Conservation (phyloP, 2,797 vertebrate species). For the Morus bassanus region DNA sequence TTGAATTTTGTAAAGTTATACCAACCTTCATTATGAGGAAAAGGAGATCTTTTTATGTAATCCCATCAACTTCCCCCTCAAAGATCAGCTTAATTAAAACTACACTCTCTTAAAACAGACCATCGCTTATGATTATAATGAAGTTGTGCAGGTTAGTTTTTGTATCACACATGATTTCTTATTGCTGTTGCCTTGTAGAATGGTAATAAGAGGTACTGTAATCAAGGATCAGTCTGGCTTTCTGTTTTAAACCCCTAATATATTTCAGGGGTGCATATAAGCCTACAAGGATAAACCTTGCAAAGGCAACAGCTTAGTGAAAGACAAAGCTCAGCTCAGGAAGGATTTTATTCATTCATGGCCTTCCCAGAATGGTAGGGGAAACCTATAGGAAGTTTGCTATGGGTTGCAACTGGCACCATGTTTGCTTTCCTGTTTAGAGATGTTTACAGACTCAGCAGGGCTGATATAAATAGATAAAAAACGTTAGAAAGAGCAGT, state of each 20-base stretch:
- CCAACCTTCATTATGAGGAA: slow-evolving; percentile 8
- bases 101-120: slow-evolving; percentile 20
- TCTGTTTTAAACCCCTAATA: background rate
- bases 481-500: background rate
- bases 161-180: background rate
- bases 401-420: background rate
- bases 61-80: slow-evolving; percentile 36
- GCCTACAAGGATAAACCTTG: background rate
- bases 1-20: slow-evolving; percentile 56
- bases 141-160: slow-evolving; percentile 31
- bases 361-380: background rate
- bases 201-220: background rate
- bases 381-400: background rate
- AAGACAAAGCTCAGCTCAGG: background rate
- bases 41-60: slow-evolving; percentile 10
- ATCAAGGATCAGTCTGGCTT: slow-evolving; percentile 32
- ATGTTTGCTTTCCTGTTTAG: background rate
- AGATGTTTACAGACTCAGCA: background rate
- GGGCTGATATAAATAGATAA: background rate
- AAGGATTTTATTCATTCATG: background rate
- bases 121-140: background rate
- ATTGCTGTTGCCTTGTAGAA: background rate
- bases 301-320: background rate
- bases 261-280: background rate
- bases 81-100: slow-evolving; percentile 67